Percentiles rank a stretch among this genome's conserved stretches.
Evolutionary conservation across 2,113 vertebrate species (phyloP).

Genomic region (Menura novaehollandiae): DNA sequence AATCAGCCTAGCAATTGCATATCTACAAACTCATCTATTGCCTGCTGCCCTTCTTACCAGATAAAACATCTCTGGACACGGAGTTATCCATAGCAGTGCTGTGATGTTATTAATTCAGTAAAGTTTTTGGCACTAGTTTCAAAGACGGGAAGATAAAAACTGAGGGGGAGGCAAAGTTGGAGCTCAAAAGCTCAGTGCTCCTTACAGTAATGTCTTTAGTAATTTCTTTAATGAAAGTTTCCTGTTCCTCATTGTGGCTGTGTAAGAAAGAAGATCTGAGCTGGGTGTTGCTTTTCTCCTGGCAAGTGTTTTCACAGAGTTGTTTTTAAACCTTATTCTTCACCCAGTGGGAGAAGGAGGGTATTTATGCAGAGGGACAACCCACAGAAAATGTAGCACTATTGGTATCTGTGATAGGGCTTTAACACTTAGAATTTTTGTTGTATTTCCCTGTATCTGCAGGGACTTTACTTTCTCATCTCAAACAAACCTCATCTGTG

Average conservation of each 20-base stretch:
- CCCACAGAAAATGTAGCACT: neutral
- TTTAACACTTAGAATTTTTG: neutral
- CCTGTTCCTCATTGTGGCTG: neutral
- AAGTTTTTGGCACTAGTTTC: neutral
- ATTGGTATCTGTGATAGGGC: neutral
- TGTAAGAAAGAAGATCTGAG: neutral
- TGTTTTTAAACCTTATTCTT: neutral
- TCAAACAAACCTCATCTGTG: neutral
- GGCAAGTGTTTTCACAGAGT: neutral
- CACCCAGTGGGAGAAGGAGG: neutral
- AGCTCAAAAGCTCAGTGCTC: neutral
- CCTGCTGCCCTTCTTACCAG: neutral
- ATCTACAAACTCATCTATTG: neutral
- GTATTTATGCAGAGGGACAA: neutral
- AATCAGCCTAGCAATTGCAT: neutral
- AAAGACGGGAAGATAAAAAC: neutral
- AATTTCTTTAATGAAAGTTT: neutral
- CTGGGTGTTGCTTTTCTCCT: neutral
- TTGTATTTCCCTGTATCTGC: neutral
- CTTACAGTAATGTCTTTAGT: neutral
- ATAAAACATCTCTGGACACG: neutral
- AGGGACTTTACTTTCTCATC: neutral
- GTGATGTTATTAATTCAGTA: neutral
- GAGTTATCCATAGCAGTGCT: neutral
- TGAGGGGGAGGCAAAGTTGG: neutral